A percentile compares a stretch with the other conserved stretches of the same genome.
Conservation (phyloP, 2,113 vertebrate species). For the Callopanchax toddi region DNA sequence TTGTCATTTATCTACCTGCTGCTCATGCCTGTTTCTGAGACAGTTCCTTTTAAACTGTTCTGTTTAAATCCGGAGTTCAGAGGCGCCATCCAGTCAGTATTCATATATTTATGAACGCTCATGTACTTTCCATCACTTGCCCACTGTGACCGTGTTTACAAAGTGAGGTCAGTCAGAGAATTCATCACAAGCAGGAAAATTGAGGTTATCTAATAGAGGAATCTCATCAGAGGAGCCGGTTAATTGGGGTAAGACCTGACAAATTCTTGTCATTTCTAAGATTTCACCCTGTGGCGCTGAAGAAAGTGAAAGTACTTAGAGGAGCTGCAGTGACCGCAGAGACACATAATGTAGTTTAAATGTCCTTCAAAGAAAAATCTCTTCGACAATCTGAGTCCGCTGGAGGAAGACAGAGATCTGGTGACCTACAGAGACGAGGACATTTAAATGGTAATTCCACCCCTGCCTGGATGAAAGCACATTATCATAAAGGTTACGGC, state of each 20-base stretch:
- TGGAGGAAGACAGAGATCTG: background rate
- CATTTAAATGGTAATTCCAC: background rate
- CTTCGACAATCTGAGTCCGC: background rate
- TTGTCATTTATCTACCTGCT: no score
- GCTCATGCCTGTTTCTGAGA: no score
- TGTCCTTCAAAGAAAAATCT: slow-evolving; percentile 9
- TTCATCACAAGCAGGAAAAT: slow-evolving; percentile 1
- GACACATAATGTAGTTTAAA: slow-evolving; percentile 4
- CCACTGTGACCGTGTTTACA: slow-evolving; percentile 13
- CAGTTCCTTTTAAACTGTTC: no score
- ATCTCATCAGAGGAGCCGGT: slow-evolving; percentile 8
- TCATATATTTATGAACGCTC: background rate
- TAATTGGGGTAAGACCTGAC: slow-evolving; percentile 17
- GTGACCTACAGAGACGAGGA: background rate
- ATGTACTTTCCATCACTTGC: slow-evolving; percentile 42
- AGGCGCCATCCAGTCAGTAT: no score
- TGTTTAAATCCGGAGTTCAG: no score
- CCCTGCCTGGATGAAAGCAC: background rate
- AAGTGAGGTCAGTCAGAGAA: slow-evolving; percentile 23
- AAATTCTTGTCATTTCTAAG: slow-evolving; percentile 13
- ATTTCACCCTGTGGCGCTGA: background rate
- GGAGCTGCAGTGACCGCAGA: background rate
- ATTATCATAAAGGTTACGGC: background rate
- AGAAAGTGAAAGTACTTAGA: background rate
- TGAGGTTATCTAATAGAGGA: slow-evolving; percentile 6